These are phyloP conservation scores for Coenonympha arcania DNA, from an alignment of 2,888 invertebrate genomes.

Conservation along the genomic window DNA sequence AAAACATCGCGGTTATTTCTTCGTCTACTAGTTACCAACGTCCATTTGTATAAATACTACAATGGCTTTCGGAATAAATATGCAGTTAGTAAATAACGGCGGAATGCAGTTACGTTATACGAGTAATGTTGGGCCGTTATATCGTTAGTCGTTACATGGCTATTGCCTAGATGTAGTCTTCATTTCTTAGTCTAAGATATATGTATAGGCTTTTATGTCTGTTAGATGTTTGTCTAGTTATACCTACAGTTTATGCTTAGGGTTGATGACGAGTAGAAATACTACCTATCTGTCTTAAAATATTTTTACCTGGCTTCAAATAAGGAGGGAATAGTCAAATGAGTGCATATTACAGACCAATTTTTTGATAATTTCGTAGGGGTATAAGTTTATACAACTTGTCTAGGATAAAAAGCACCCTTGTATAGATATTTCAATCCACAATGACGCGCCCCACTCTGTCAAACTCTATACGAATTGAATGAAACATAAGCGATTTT, in stretches of 20 bases:
- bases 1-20: too few species aligned
- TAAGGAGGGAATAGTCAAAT: neutral
- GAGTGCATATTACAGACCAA: too few species aligned
- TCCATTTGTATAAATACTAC: conserved; percentile 1
- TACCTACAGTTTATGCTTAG: neutral
- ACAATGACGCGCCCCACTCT: too few species aligned
- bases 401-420: too few species aligned
- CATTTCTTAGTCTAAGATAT: conserved; percentile 12
- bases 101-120: neutral
- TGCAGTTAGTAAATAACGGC: conserved; percentile 3
- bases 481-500: too few species aligned
- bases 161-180: conserved; percentile 11
- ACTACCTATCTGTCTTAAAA: too few species aligned
- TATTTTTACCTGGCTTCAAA: too few species aligned
- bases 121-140: conserved; percentile 9
- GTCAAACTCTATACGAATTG: too few species aligned
- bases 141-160: conserved; percentile 3
- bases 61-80: conserved; percentile 11
- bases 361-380: too few species aligned
- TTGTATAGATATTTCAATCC: too few species aligned
- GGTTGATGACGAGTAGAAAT: neutral
- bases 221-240: neutral
- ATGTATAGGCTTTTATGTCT: neutral
- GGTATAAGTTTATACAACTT: too few species aligned
- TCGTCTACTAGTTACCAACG: too few species aligned